Conservation (phyloP, 2,113 vertebrate genomes). For the Zosterops pallidus region DNA sequence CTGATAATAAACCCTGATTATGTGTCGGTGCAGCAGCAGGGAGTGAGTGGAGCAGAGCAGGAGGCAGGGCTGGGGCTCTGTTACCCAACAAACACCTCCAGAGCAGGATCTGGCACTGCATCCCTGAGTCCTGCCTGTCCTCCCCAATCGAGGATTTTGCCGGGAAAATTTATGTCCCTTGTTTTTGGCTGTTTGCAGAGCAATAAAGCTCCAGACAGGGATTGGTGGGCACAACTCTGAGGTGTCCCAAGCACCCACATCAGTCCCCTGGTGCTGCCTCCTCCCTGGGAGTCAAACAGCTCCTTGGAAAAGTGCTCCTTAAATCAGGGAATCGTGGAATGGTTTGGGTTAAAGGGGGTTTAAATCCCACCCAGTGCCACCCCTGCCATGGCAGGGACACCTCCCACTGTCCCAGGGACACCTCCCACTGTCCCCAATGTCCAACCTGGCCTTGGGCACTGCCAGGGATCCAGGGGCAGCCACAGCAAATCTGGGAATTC, state of each 20-base stretch:
- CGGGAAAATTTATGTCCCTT: not conserved
- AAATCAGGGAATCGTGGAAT: not conserved
- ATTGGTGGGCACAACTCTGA: accelerated
- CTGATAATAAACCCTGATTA: not conserved
- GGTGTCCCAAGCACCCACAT: not conserved
- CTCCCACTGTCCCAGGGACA: too few species aligned
- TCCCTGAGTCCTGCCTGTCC: not conserved
- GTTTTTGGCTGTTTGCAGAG: not conserved
- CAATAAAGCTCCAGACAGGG: not conserved
- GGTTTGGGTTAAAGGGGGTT: not conserved
- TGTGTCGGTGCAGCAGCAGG: not conserved
- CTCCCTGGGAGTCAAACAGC: too few species aligned
- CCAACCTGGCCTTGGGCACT: not conserved
- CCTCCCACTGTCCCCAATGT: not conserved
- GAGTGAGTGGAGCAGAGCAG: accelerated
- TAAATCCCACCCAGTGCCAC: accelerated
- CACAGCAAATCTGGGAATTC: not conserved
- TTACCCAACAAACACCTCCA: accelerated
- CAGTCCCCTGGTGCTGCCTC: not conserved
- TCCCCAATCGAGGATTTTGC: not conserved
- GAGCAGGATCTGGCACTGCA: not conserved
- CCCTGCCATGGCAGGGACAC: not conserved
- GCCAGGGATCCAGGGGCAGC: not conserved
- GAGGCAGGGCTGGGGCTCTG: not conserved
- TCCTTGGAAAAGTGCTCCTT: not conserved